Percentiles rank a stretch among this genome's conserved stretches.
phyloP scores from a whole-genome alignment of 2,113 vertebrate species.

The Otolemur garnettii region DNA sequence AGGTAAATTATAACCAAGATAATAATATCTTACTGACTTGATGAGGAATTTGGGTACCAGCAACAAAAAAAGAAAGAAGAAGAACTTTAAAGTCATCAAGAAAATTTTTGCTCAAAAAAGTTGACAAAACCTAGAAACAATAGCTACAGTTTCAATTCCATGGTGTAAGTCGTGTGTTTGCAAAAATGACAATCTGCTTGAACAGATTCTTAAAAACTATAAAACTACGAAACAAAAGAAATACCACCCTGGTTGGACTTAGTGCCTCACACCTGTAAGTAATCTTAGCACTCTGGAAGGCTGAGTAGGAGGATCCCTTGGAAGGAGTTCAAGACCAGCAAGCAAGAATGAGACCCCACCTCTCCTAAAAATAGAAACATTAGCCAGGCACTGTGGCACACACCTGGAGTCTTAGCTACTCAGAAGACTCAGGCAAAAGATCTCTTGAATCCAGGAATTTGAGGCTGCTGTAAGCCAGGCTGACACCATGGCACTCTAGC shows the following conservation, averaged over 20 bases:
- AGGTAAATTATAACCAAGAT: slow-evolving; percentile 35
- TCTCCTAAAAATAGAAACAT: no score
- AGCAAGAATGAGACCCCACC: no score
- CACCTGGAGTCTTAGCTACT: no score
- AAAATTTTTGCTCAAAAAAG: slow-evolving; percentile 31
- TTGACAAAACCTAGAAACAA: neutral
- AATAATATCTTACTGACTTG: neutral
- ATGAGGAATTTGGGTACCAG: neutral
- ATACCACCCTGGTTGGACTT: neutral
- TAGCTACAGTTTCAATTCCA: neutral
- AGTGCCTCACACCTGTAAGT: no score
- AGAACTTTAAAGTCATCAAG: neutral
- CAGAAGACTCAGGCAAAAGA: no score
- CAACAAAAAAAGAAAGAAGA: slow-evolving; percentile 47
- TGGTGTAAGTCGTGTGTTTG: neutral
- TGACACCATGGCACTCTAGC: no score
- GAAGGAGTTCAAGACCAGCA: no score
- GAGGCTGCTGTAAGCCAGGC: no score
- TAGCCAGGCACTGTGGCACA: no score
- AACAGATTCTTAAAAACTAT: neutral
- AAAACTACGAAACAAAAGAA: neutral
- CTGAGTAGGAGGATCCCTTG: no score
- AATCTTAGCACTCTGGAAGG: no score
- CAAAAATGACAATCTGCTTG: neutral
- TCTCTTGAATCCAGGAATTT: no score